Percentiles rank a stretch among this genome's conserved stretches.
Evolutionary conservation across 2,888 invertebrate genomes (phyloP).

Genomic region (Lacanobia wlatinum): DNA sequence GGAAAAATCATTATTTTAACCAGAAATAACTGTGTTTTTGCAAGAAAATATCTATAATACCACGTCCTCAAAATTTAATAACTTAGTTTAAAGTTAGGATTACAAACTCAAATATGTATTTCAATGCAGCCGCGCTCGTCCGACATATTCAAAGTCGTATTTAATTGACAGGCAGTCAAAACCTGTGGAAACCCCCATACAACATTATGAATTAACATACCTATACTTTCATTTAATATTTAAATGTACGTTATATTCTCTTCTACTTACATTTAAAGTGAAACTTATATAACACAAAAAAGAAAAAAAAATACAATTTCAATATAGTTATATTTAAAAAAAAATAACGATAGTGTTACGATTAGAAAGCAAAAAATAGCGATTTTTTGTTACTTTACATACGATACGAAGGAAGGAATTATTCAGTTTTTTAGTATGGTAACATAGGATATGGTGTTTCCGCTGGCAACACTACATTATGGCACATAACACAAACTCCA

Average conservation of each 20-base stretch:
- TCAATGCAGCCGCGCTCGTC: conserved; percentile 52
- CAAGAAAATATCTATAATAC: background rate
- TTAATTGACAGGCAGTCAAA: conserved; percentile 57
- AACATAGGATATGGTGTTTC: conserved; percentile 88
- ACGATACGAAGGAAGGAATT: conserved; percentile 81
- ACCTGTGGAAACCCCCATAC: conserved; percentile 71
- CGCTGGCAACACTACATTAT: conserved; percentile 88
- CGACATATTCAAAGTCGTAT: conserved; percentile 47
- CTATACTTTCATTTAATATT: conserved; percentile 72
- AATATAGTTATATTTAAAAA: conserved; percentile 84
- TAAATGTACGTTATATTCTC: conserved; percentile 81
- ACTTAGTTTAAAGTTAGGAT: background rate
- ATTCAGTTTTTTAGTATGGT: conserved; percentile 83
- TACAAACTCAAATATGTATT: background rate
- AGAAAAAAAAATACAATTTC: conserved; percentile 76
- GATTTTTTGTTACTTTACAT: conserved; percentile 82
- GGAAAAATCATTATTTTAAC: background rate
- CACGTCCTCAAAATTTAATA: background rate
- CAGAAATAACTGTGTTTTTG: background rate
- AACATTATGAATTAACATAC: conserved; percentile 71
- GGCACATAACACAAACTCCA: conserved; percentile 86
- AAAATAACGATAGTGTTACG: conserved; percentile 82
- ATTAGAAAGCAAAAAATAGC: conserved; percentile 87
- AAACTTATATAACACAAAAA: conserved; percentile 77
- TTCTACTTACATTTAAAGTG: conserved; percentile 86